phyloP scores from a whole-genome alignment of 2,888 invertebrate genomes.

The Andrena dorsata region DNA sequence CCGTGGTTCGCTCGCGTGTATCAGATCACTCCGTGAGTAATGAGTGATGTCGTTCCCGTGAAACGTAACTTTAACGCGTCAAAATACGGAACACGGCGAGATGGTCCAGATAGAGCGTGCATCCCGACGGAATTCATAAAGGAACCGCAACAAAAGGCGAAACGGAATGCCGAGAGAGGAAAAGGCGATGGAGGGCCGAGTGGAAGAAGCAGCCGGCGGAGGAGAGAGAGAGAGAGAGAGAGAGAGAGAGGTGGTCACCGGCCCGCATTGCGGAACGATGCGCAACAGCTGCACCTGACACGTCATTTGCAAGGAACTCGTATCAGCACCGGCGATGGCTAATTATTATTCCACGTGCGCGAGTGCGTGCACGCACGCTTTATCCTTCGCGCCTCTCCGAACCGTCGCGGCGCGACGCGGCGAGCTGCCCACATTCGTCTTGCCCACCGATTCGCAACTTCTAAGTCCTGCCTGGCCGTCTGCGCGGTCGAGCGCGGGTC shows the following conservation, averaged over 20 bases:
- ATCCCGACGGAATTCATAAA: too few species aligned
- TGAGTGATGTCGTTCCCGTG: slow-evolving; percentile 22
- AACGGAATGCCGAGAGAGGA: slow-evolving; percentile 29
- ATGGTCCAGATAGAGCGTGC: background rate
- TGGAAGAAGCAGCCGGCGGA: slow-evolving; percentile 33
- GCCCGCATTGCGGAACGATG: slow-evolving; percentile 81
- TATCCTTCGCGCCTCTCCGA: slow-evolving; percentile 50
- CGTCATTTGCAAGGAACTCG: slow-evolving; percentile 82
- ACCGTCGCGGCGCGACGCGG: slow-evolving; percentile 38
- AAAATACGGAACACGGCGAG: too few species aligned
- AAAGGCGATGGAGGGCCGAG: slow-evolving; percentile 17
- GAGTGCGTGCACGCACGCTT: slow-evolving; percentile 65
- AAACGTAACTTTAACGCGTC: slow-evolving; percentile 55
- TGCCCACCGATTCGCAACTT: slow-evolving; percentile 31
- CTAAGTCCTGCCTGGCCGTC: slow-evolving; percentile 4
- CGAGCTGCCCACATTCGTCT: slow-evolving; percentile 5
- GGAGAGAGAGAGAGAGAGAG: slow-evolving; percentile 41
- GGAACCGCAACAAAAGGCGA: slow-evolving; percentile 38
- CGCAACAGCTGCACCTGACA: slow-evolving; percentile 82
- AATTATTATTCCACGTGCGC: slow-evolving; percentile 81
- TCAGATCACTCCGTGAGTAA: slow-evolving; percentile 15
- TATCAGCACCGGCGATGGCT: slow-evolving; percentile 78
- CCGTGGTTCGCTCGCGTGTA: slow-evolving; percentile 49
- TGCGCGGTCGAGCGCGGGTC: background rate
- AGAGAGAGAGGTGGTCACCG: slow-evolving; percentile 62